These are phyloP conservation scores for Tinea semifulvella DNA, from an alignment of 2,888 invertebrate genomes.

Conservation along the genomic window DNA sequence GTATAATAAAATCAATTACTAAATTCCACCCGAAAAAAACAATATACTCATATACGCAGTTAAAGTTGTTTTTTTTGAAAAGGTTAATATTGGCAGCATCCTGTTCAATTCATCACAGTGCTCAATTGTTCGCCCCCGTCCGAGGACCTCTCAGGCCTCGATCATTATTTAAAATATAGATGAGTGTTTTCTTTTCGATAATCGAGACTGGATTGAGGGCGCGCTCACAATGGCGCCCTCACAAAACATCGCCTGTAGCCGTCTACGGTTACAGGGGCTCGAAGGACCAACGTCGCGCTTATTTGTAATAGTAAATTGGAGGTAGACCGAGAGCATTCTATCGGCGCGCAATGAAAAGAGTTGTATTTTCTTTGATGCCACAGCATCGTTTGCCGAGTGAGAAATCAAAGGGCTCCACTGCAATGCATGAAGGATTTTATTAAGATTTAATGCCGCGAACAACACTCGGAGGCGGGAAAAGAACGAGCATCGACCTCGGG, in stretches of 20 bases:
- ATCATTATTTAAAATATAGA: constrained; percentile 68
- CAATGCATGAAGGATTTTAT: constrained; percentile 64
- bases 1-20: too few relatives aligned
- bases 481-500: constrained; percentile 31
- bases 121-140: constrained; percentile 41
- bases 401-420: constrained; percentile 60
- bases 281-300: constrained; percentile 34
- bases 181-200: constrained; percentile 67
- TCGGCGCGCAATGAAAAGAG: constrained; percentile 64
- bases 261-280: constrained; percentile 23
- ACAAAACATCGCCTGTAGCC: constrained; percentile 48
- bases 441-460: constrained; percentile 63
- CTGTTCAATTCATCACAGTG: constrained; percentile 53
- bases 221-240: constrained; percentile 49
- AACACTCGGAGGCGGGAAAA: constrained; percentile 63
- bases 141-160: constrained; percentile 33
- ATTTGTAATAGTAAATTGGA: constrained; percentile 66
- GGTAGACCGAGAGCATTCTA: constrained; percentile 42
- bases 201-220: constrained; percentile 62
- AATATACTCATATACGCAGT: too few relatives aligned
- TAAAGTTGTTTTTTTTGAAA: constrained; percentile 28
- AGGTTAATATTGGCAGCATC: constrained; percentile 50
- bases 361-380: constrained; percentile 64
- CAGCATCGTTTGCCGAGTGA: constrained; percentile 64
- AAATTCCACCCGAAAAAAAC: too few relatives aligned